A percentile compares a stretch with the other conserved stretches of the same genome.
These are phyloP conservation scores for Dromococcyx pavoninus DNA, from an alignment of 2,797 vertebrate genomes.

Conservation along the genomic window DNA sequence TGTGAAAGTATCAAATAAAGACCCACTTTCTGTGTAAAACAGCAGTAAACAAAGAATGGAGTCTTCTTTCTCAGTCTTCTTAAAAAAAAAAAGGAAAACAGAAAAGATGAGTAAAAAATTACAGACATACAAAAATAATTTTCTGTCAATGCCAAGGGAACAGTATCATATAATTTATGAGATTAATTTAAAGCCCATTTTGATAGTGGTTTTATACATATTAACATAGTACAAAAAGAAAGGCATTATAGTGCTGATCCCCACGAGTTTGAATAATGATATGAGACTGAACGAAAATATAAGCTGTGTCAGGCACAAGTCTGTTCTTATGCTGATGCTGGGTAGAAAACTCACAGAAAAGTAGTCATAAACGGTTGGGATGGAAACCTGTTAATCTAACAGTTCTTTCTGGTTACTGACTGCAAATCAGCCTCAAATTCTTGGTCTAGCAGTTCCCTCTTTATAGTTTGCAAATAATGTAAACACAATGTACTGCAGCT, in stretches of 20 bases:
- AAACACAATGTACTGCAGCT: not conserved
- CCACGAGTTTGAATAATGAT: not conserved
- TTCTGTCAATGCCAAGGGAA: not conserved
- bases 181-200: not conserved
- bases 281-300: not conserved
- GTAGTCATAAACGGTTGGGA: not conserved
- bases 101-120: not conserved
- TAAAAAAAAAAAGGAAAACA: not conserved
- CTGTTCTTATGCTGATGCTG: not conserved
- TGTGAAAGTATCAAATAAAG: not conserved
- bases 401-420: not conserved
- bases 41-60: slow-evolving; percentile 2
- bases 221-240: not conserved
- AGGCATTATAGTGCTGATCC: not conserved
- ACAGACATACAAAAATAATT: not conserved
- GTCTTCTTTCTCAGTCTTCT: not conserved
- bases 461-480: not conserved
- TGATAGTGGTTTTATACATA: not conserved
- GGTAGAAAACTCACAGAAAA: not conserved
- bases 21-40: slow-evolving; percentile 10
- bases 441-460: not conserved
- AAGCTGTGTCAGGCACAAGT: not conserved
- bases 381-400: not conserved
- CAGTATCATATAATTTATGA: not conserved
- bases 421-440: not conserved